Evolutionary conservation across 2,888 invertebrate species (phyloP).

Genomic region (Pammene aurita): DNA sequence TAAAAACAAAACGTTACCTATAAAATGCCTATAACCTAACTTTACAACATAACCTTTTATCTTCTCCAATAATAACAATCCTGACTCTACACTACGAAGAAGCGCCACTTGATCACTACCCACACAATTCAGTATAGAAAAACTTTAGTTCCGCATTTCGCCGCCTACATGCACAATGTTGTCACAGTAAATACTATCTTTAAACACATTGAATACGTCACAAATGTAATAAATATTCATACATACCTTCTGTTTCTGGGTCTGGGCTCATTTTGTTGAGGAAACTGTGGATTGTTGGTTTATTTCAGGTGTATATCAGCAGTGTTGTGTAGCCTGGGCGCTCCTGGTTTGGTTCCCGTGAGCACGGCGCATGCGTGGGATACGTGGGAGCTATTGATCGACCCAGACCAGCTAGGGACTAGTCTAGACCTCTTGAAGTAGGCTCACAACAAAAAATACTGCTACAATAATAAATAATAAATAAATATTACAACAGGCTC

Average conservation of each 20-base stretch:
- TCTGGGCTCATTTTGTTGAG: constrained; percentile 64
- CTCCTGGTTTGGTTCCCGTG: constrained; percentile 45
- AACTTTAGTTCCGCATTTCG: constrained; percentile 29
- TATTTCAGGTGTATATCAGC: constrained; percentile 45
- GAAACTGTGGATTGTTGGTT: constrained; percentile 10
- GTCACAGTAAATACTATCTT: constrained; percentile 6
- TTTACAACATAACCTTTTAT: constrained; percentile 33
- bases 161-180: constrained; percentile 24
- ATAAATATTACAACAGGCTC: background rate
- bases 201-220: background rate
- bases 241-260: constrained; percentile 67
- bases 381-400: constrained; percentile 69
- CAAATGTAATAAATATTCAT: constrained; percentile 1
- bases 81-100: background rate
- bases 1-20: background rate
- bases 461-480: background rate
- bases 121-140: background rate
- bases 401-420: constrained; percentile 55
- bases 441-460: background rate
- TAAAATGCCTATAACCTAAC: too few relatives aligned
- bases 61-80: constrained; percentile 1
- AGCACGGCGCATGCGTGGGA: constrained; percentile 61
- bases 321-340: constrained; percentile 56
- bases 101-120: constrained; percentile 21
- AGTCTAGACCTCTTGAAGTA: constrained; percentile 33